Conservation (phyloP, 2,113 vertebrate species). For the Malurus elegans region DNA sequence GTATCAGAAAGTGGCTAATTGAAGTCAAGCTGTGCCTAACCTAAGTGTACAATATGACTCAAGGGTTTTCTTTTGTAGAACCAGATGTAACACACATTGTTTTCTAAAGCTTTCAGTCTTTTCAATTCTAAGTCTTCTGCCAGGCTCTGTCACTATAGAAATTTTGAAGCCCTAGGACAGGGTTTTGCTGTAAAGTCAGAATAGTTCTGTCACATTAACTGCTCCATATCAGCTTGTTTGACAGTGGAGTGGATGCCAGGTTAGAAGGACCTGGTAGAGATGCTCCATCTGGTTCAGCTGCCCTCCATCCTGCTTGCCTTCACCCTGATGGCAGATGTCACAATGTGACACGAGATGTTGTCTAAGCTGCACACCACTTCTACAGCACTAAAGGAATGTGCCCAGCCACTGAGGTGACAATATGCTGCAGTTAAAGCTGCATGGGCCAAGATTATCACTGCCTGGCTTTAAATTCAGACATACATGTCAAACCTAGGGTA, state of each 20-base stretch:
- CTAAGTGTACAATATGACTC: background rate
- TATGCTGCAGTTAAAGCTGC: background rate
- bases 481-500: background rate
- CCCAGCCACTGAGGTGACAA: background rate
- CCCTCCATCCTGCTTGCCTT: background rate
- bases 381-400: background rate
- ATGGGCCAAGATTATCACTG: background rate
- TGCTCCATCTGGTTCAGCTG: background rate
- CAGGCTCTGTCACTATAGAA: background rate
- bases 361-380: background rate
- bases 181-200: background rate
- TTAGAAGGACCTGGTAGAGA: background rate
- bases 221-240: background rate
- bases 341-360: background rate
- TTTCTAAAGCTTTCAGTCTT: background rate
- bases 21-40: background rate
- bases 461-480: background rate
- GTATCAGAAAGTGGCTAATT: background rate
- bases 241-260: background rate
- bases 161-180: background rate
- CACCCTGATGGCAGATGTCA: background rate
- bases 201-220: background rate
- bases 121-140: background rate
- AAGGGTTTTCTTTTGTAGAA: background rate
- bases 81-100: background rate